A percentile compares a stretch with the other conserved stretches of the same genome.
Conservation (phyloP, 2,113 vertebrate species). For the Pedionomus torquatus region DNA sequence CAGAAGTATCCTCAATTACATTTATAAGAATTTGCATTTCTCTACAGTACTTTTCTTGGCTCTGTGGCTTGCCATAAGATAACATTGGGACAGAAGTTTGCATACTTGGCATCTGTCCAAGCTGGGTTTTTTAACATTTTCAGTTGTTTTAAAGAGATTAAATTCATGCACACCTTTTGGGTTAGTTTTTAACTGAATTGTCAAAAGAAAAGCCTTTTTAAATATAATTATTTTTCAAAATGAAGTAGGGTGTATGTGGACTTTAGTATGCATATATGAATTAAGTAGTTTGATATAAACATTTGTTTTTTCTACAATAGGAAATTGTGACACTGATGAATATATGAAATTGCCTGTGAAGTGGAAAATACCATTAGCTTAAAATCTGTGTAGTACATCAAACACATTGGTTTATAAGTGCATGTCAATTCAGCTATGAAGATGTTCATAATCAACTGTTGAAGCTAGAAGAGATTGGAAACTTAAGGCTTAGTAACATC, state of each 20-base stretch:
- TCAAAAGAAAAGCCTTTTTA: neutral
- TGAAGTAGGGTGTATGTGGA: neutral
- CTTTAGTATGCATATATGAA: neutral
- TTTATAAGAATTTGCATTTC: neutral
- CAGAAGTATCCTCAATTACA: neutral
- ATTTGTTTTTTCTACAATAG: neutral
- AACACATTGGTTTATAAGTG: neutral
- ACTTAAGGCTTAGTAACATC: slow-evolving; percentile 7
- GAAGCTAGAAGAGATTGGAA: neutral
- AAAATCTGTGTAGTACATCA: neutral
- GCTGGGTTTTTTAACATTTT: neutral
- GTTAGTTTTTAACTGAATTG: neutral
- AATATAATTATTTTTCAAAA: neutral
- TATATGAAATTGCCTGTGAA: neutral
- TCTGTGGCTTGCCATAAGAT: neutral
- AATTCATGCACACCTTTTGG: neutral
- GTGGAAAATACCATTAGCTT: neutral
- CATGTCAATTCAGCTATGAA: neutral
- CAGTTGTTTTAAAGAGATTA: neutral
- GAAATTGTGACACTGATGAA: neutral
- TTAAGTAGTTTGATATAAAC: neutral
- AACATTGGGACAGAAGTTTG: neutral
- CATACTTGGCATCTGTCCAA: neutral
- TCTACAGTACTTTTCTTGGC: neutral
- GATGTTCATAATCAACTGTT: neutral